These are phyloP conservation scores for Nudaria mundana DNA, from an alignment of 2,888 invertebrate genomes.

Conservation along the genomic window DNA sequence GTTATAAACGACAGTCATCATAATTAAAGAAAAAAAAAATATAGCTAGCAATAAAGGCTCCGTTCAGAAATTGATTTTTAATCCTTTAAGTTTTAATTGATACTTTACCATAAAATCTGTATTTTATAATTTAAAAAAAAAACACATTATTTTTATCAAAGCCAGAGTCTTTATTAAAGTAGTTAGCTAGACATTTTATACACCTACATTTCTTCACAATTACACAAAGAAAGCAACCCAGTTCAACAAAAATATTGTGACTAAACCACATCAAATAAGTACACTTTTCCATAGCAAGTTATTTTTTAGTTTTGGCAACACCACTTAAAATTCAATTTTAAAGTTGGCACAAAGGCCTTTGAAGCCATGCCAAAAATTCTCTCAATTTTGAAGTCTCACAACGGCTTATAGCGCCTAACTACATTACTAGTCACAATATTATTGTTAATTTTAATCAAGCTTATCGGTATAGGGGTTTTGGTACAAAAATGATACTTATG, in stretches of 20 bases:
- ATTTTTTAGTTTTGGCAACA: neutral
- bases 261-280: slow-evolving; percentile 34
- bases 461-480: slow-evolving; percentile 55
- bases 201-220: too few species aligned
- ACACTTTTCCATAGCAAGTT: slow-evolving; percentile 17
- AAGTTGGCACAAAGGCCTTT: too few species aligned
- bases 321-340: neutral
- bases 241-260: slow-evolving; percentile 37
- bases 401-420: too few species aligned
- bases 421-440: slow-evolving; percentile 49
- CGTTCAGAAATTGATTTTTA: too few species aligned
- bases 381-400: neutral
- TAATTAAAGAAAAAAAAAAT: too few species aligned
- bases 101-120: too few species aligned
- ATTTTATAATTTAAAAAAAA: too few species aligned
- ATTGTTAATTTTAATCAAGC: slow-evolving; percentile 36
- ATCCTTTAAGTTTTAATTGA: too few species aligned
- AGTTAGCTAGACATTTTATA: too few species aligned
- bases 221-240: neutral
- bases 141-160: neutral
- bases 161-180: neutral
- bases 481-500: slow-evolving; percentile 63
- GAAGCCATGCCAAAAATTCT: neutral
- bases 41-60: too few species aligned
- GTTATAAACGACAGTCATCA: too few species aligned